phyloP scores from a whole-genome alignment of 2,797 vertebrate species.

The Okamejei kenojei region DNA sequence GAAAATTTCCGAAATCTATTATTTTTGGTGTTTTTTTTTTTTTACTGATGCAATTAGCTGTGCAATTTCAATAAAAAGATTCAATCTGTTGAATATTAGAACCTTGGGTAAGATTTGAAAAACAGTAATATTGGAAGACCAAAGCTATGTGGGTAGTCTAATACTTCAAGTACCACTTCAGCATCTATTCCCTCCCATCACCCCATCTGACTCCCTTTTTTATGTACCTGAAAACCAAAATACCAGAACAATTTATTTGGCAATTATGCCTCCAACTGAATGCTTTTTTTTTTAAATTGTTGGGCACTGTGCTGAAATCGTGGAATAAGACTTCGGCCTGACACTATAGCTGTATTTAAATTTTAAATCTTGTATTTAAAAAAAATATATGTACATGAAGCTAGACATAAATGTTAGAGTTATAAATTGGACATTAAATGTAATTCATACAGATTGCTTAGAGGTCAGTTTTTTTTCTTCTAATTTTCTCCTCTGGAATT shows the following conservation, averaged over 20 bases:
- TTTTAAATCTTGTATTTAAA: too few species aligned
- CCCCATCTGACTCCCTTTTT: background rate
- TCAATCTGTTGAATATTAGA: background rate
- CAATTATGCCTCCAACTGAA: too few species aligned
- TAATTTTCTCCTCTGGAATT: background rate
- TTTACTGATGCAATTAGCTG: background rate
- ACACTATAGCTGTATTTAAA: too few species aligned
- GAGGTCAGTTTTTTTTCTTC: background rate
- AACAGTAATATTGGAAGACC: background rate
- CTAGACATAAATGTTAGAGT: background rate
- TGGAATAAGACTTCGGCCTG: too few species aligned
- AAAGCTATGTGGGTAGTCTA: too few species aligned
- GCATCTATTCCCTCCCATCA: too few species aligned
- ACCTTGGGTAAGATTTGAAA: background rate
- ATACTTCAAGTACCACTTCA: too few species aligned
- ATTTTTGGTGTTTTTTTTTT: background rate
- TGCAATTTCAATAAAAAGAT: background rate
- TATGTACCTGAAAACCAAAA: background rate
- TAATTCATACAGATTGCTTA: background rate
- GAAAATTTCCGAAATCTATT: background rate
- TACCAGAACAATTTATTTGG: background rate
- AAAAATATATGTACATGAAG: background rate
- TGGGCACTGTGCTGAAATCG: too few species aligned
- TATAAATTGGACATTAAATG: background rate
- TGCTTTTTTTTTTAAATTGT: too few species aligned